These are phyloP conservation scores for Puma concolor DNA, from an alignment of 2,113 vertebrate species.

Conservation along the genomic window DNA sequence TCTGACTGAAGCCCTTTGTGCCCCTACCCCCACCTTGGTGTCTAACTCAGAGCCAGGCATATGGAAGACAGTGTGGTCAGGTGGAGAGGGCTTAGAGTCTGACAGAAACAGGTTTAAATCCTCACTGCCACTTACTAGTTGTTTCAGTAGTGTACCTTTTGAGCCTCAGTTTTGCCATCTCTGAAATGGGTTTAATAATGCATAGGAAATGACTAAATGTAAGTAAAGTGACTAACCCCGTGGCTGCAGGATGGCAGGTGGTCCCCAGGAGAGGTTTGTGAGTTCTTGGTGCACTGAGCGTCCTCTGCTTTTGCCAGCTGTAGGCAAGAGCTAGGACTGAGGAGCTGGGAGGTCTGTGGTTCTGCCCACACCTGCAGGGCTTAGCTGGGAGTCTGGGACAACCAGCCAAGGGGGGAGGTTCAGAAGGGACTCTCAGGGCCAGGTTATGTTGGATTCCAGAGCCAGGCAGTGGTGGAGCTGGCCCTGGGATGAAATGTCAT, in stretches of 20 bases:
- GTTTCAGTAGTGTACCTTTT: neutral
- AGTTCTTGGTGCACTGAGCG: neutral
- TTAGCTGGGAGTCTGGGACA: neutral
- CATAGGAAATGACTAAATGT: neutral
- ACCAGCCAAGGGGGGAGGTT: neutral
- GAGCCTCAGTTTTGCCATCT: neutral
- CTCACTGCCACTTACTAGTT: neutral
- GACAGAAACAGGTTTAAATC: neutral
- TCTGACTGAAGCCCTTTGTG: too few species aligned
- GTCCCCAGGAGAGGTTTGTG: neutral
- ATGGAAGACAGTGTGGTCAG: neutral
- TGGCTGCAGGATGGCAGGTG: neutral
- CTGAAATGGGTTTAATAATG: neutral
- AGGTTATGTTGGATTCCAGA: neutral
- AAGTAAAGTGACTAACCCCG: neutral
- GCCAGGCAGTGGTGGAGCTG: neutral
- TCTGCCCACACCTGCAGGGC: neutral
- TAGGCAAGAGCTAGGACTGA: neutral
- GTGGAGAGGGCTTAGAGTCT: neutral
- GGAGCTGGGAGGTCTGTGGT: neutral
- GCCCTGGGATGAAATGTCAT: slow-evolving; percentile 25
- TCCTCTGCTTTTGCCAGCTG: neutral
- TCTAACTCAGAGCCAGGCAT: neutral
- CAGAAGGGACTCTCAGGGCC: neutral
- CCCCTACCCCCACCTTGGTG: neutral